Percentiles rank a stretch among this genome's conserved stretches.
phyloP scores from a whole-genome alignment of 2,113 vertebrate genomes.

The Saccopteryx bilineata region DNA sequence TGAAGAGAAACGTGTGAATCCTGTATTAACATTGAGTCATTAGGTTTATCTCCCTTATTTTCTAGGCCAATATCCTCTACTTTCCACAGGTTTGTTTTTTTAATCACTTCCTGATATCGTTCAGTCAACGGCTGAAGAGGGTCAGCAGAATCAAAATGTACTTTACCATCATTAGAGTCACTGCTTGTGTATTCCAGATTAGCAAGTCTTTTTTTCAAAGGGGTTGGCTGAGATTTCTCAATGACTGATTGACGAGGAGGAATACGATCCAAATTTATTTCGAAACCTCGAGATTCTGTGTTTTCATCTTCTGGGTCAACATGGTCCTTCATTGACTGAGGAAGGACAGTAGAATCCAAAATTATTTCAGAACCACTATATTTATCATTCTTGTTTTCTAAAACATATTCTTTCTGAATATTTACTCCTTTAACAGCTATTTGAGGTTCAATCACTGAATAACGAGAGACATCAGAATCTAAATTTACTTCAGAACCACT shows the following conservation, averaged over 20 bases:
- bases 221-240: constrained; percentile 76
- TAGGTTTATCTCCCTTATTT: constrained; percentile 88
- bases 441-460: constrained; percentile 83
- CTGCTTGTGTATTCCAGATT: constrained; percentile 89
- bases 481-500: constrained; percentile 85
- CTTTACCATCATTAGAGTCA: constrained; percentile 84
- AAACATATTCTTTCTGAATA: constrained; percentile 87
- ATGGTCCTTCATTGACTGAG: constrained; percentile 86
- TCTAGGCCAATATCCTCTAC: constrained; percentile 88
- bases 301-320: constrained; percentile 88
- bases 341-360: constrained; percentile 43
- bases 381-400: constrained; percentile 89
- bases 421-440: constrained; percentile 85
- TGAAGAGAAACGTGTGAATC: constrained; percentile 44
- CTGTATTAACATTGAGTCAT: constrained; percentile 34
- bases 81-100: constrained; percentile 87
- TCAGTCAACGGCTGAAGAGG: constrained; percentile 79
- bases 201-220: constrained; percentile 88
- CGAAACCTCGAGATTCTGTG: constrained; percentile 87
- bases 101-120: constrained; percentile 78
- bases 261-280: constrained; percentile 84
- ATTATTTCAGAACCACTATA: constrained; percentile 86
- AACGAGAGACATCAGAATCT: constrained; percentile 47
- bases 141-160: neutral
- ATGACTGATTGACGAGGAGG: constrained; percentile 77